Conservation (phyloP, 2,888 invertebrate species). For the Tetragonisca angustula region DNA sequence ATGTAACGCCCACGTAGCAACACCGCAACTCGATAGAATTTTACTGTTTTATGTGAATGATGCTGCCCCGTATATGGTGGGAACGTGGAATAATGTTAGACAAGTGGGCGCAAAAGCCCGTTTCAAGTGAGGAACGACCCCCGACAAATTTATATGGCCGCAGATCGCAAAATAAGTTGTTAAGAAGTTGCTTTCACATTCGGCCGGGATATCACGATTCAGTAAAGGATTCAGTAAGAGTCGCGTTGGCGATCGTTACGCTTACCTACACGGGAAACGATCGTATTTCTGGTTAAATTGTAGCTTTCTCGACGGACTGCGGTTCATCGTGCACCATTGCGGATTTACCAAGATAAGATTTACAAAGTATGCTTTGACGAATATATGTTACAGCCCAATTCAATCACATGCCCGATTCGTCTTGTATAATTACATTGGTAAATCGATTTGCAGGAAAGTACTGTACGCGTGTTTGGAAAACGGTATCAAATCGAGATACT, state of each 20-base stretch:
- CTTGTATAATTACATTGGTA: background rate
- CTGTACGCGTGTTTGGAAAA: background rate
- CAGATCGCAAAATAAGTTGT: conserved; percentile 57
- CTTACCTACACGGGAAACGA: conserved; percentile 59
- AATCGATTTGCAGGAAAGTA: background rate
- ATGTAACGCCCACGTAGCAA: conserved; percentile 63
- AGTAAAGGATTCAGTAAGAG: conserved; percentile 45
- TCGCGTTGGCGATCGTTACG: conserved; percentile 52
- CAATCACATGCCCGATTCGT: background rate
- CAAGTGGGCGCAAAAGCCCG: conserved; percentile 69
- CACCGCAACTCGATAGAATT: conserved; percentile 61
- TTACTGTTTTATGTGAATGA: conserved; percentile 60
- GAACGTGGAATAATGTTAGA: conserved; percentile 60
- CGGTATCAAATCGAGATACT: background rate
- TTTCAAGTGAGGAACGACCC: conserved; percentile 74
- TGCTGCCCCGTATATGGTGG: conserved; percentile 57
- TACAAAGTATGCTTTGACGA: conserved; percentile 20
- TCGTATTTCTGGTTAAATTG: conserved; percentile 55
- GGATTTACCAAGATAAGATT: conserved; percentile 38
- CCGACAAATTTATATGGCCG: conserved; percentile 53
- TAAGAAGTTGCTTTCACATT: conserved; percentile 24
- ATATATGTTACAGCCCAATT: background rate
- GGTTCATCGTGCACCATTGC: background rate
- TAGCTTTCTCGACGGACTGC: conserved; percentile 11
- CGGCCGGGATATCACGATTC: conserved; percentile 16